Conservation (phyloP, 2,113 vertebrate genomes). For the Aepyceros melampus region DNA sequence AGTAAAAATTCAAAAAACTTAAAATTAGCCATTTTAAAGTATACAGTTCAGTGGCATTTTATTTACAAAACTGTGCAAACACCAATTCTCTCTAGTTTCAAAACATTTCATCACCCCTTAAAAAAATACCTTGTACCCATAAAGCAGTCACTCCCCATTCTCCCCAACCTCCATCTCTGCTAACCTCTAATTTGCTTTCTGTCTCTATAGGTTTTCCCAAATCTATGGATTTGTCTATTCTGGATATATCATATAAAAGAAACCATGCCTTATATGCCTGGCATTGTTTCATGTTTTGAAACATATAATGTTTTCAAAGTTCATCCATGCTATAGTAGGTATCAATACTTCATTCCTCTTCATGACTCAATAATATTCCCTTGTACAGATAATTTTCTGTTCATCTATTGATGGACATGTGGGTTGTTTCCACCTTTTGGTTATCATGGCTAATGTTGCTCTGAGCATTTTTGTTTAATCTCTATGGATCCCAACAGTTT, state of each 20-base stretch:
- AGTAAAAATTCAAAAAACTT: neutral
- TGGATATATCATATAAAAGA: neutral
- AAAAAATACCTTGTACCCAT: neutral
- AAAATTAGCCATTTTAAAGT: neutral
- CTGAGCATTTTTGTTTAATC: neutral
- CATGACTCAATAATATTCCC: neutral
- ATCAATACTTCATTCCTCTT: neutral
- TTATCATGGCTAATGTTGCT: neutral
- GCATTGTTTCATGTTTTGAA: neutral
- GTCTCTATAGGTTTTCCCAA: neutral
- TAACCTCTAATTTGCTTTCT: neutral
- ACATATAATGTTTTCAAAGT: neutral
- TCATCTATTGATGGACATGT: neutral
- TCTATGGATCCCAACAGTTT: neutral
- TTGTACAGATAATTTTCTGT: neutral
- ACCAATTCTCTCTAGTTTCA: neutral
- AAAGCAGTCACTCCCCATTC: neutral
- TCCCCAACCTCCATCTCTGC: neutral
- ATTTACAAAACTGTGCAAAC: neutral
- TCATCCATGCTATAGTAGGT: neutral
- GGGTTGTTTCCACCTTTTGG: neutral
- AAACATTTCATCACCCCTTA: neutral
- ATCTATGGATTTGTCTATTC: neutral
- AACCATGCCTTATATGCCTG: neutral
- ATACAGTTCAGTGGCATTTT: neutral